A percentile compares a stretch with the other conserved stretches of the same genome.
These are phyloP conservation scores for Poecilia latipinna DNA, from an alignment of 2,113 vertebrate genomes.

Conservation along the genomic window DNA sequence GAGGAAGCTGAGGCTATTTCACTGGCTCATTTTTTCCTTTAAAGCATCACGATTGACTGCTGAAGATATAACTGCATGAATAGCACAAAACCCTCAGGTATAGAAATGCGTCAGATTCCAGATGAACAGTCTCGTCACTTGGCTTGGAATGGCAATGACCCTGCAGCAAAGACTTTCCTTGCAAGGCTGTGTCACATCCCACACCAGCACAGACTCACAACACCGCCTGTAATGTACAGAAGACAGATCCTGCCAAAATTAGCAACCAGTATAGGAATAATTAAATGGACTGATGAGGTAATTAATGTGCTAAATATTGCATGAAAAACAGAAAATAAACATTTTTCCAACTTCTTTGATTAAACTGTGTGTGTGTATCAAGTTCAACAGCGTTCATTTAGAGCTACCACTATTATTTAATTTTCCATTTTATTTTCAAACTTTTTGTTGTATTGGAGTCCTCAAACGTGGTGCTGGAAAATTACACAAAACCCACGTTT, in stretches of 20 bases:
- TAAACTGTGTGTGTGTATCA: no score
- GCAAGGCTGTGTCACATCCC: neutral
- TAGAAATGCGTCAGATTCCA: constrained; percentile 21
- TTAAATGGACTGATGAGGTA: no score
- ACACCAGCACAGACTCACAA: constrained; percentile 2
- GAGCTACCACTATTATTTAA: no score
- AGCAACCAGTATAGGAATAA: no score
- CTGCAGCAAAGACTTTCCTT: constrained; percentile 2
- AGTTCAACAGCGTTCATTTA: no score
- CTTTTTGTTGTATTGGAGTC: no score
- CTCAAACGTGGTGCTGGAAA: constrained; percentile 26
- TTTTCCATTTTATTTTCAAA: no score
- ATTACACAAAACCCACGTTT: constrained; percentile 45
- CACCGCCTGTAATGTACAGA: neutral
- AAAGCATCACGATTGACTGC: constrained; percentile 50
- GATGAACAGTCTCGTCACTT: constrained; percentile 24
- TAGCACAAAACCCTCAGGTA: constrained; percentile 27
- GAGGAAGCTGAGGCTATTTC: constrained; percentile 47
- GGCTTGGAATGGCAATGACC: constrained; percentile 4
- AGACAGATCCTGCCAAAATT: no score
- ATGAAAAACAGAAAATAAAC: no score
- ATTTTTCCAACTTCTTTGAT: no score
- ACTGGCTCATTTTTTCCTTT: constrained; percentile 36
- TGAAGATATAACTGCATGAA: constrained; percentile 32
- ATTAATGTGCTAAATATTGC: no score